Conservation (phyloP, 2,888 invertebrate genomes). For the Xestia c-nigrum region DNA sequence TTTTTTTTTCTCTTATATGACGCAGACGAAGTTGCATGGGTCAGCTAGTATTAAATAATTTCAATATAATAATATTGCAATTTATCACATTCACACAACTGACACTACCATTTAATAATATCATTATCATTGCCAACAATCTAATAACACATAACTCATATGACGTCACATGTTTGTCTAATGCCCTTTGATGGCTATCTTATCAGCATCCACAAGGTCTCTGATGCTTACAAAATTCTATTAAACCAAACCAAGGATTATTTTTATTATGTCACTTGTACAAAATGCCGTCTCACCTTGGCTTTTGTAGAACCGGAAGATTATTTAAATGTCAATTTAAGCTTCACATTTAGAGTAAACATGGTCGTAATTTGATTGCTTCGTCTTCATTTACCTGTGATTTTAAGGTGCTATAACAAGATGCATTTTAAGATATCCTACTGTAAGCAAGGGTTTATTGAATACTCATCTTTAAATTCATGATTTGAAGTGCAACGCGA, state of each 20-base stretch:
- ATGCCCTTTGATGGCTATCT: conserved; percentile 73
- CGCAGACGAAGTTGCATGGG: too few species aligned
- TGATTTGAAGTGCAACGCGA: too few species aligned
- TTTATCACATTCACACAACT: neutral
- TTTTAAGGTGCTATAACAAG: neutral
- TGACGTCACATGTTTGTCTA: conserved; percentile 75
- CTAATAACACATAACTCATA: conserved; percentile 29
- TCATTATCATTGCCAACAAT: conserved; percentile 26
- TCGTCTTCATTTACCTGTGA: neutral
- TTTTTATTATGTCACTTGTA: conserved; percentile 62
- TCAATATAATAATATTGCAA: neutral
- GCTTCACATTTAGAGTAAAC: conserved; percentile 19
- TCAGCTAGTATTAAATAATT: too few species aligned
- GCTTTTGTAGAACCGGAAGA: conserved; percentile 39
- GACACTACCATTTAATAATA: neutral
- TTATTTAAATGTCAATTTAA: conserved; percentile 13
- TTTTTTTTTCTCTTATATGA: too few species aligned
- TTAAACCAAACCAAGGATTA: conserved; percentile 59
- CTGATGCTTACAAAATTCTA: conserved; percentile 68
- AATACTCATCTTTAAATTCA: neutral
- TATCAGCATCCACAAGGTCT: conserved; percentile 76
- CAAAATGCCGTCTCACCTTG: conserved; percentile 56
- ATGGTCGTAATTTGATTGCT: neutral
- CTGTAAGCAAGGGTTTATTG: neutral
- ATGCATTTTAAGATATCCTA: neutral